Evolutionary conservation across 2,113 vertebrate genomes (phyloP).

Genomic region (Equus przewalskii): DNA sequence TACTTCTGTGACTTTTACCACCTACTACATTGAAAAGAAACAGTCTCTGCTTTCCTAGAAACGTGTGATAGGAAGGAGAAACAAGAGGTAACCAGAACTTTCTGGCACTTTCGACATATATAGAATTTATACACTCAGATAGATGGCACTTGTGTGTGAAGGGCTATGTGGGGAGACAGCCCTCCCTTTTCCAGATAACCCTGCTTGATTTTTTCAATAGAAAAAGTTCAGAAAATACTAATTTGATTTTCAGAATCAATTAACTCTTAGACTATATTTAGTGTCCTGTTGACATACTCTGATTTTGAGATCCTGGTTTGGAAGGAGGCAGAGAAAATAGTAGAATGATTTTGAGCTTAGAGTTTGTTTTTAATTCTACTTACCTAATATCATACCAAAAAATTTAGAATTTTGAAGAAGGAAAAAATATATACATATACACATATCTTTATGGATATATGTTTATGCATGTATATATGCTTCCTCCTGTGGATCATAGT

Average conservation of each 20-base stretch:
- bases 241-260: background rate
- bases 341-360: constrained; percentile 22
- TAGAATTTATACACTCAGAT: background rate
- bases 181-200: background rate
- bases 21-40: background rate
- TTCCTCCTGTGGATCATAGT: background rate
- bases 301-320: background rate
- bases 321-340: background rate
- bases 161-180: background rate
- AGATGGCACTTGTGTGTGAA: background rate
- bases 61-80: background rate
- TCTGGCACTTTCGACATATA: background rate
- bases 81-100: background rate
- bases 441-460: no score
- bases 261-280: background rate
- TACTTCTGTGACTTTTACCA: background rate
- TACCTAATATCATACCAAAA: background rate
- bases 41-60: background rate
- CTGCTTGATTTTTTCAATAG: background rate
- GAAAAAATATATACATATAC: background rate
- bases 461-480: background rate
- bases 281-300: background rate
- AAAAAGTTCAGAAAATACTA: background rate
- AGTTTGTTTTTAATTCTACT: constrained; percentile 7
- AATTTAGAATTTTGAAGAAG: background rate